Conservation (phyloP, 1,140 invertebrate genomes). For the Sinonovacula constricta region DNA sequence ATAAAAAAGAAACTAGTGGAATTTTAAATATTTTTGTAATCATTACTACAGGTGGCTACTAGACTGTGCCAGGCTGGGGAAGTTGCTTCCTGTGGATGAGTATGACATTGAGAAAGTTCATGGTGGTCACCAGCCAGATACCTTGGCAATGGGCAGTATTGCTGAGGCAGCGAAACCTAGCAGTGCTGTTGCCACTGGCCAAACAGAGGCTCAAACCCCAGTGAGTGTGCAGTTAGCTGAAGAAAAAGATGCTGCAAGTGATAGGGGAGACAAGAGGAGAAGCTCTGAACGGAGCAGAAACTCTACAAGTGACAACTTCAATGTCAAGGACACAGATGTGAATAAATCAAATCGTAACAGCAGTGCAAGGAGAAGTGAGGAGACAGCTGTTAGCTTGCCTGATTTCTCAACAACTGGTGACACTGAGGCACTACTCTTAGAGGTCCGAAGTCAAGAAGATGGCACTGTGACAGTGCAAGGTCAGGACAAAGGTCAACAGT, state of each 20-base stretch:
- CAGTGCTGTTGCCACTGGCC: neutral
- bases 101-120: constrained; percentile 82
- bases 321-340: neutral
- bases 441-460: constrained; percentile 13
- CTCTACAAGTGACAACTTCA: neutral
- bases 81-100: constrained; percentile 80
- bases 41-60: constrained; percentile 84
- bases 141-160: neutral
- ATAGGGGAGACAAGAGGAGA: neutral
- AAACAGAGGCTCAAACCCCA: neutral
- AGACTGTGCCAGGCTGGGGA: constrained; percentile 82
- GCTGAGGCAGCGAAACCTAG: neutral
- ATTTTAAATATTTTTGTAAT: too few species aligned
- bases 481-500: too few species aligned
- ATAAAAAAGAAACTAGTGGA: too few species aligned
- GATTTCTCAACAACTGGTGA: constrained; percentile 36
- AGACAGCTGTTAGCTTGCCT: constrained; percentile 12
- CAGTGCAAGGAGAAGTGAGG: neutral
- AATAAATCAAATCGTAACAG: too few species aligned
- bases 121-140: neutral
- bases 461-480: too few species aligned
- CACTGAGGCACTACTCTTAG: constrained; percentile 23
- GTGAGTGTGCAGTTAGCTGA: neutral
- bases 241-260: neutral
- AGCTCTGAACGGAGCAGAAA: neutral